Base-by-base conservation (phyloP, 2,113 vertebrate genomes). In the Parus major region DNA sequence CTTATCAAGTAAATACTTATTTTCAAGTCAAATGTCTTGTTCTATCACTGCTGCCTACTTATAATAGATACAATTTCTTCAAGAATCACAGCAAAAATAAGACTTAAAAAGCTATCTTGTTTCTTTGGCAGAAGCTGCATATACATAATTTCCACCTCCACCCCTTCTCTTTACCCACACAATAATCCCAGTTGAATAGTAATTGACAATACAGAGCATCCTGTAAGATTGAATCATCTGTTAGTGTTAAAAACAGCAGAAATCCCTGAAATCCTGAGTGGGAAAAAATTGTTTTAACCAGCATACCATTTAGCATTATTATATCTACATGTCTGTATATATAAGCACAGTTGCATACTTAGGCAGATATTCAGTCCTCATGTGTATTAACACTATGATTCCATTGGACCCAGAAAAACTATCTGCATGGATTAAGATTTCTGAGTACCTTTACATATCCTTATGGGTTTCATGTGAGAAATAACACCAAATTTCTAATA, bases 161-260 rank as follows among this genome's bases (percentile, higher is more conserved):
- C 9, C 15, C 27, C 28, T 89, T 82, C 44, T 81, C 65, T 73
- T 80, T 68, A 84, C 84, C 57, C 63, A 61, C 57, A 61, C n/a
- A 27, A 77, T 46, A 82, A 63, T 79, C 71, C 52, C 82, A 91
- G 49, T 1, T 47, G 68, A 73, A 39, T 22, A 44, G 17, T 65
- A 86, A 81, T 56, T 82, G 92, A 90, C 57, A 82, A 60, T 59
- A 44, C 70, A 92, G 83, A 94, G 17, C 39, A 88, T 78, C 75
- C 59, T 81, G 73, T 88, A 84, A 53, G 21, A 56, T 1, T 86
- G 52, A 82, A 47, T 57, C 39, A 33, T 87, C 63, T 75, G n/a
- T 57, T 80, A 60, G 6, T 46, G 15, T 70, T 49, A 84, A 72
- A 87, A 93, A 82, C 10, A 70, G 25, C 24, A 93, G 42, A n/a